phyloP scores from a whole-genome alignment of 2,797 vertebrate species.

The Hemibagrus guttatus region DNA sequence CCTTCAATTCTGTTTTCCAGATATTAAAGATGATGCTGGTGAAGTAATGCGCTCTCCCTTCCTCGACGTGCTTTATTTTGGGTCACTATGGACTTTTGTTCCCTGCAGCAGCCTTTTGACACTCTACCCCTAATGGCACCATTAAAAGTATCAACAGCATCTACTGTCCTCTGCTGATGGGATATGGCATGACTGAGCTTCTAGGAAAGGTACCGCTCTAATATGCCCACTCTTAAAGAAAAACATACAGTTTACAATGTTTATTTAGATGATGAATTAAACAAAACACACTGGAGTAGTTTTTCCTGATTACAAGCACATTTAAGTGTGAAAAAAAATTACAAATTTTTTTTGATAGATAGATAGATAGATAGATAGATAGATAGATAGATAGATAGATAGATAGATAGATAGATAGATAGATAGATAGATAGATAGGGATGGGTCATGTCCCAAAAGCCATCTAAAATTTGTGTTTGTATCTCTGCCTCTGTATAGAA shows the following conservation, averaged over 20 bases:
- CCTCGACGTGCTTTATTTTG: slow-evolving; percentile 72
- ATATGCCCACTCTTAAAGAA: neutral
- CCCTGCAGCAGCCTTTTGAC: slow-evolving; percentile 85
- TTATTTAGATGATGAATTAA: too few relatives aligned
- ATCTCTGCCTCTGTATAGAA: slow-evolving; percentile 69
- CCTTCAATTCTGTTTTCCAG: slow-evolving; percentile 42
- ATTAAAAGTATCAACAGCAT: slow-evolving; percentile 83
- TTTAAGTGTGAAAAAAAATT: neutral
- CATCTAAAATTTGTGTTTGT: neutral
- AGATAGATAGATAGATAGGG: too few relatives aligned
- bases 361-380: too few relatives aligned
- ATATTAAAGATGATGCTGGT: slow-evolving; percentile 33
- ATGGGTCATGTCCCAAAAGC: neutral
- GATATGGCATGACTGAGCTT: slow-evolving; percentile 83
- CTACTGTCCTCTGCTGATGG: slow-evolving; percentile 83
- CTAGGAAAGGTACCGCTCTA: slow-evolving; percentile 81
- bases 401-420: too few relatives aligned
- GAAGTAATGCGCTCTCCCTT: slow-evolving; percentile 32
- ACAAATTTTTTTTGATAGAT: too few relatives aligned
- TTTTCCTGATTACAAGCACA: too few relatives aligned
- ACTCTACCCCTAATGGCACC: slow-evolving; percentile 79
- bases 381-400: too few relatives aligned
- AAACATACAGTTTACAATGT: neutral
- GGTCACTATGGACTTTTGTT: slow-evolving; percentile 82
- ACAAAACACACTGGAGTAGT: neutral